phyloP scores from a whole-genome alignment of 2,797 vertebrate genomes.

The Capromys pilorides region DNA sequence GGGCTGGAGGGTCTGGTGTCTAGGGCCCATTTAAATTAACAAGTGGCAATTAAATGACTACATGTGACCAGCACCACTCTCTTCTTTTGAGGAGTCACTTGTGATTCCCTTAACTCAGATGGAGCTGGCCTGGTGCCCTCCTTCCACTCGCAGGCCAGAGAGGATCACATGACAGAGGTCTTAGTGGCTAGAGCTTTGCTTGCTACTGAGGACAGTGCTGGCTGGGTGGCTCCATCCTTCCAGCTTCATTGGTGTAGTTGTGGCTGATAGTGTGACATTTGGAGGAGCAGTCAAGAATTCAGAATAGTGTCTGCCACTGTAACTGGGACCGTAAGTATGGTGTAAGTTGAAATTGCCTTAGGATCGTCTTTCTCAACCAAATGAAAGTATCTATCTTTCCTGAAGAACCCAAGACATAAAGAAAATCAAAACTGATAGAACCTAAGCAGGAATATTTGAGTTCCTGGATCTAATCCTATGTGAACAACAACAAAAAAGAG shows the following conservation, averaged over 20 bases:
- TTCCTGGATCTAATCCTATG: neutral
- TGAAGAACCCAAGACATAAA: neutral
- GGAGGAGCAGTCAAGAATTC: neutral
- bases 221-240: neutral
- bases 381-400: neutral
- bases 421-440: neutral
- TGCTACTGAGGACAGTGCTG: neutral
- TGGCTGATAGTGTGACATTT: neutral
- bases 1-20: neutral
- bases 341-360: neutral
- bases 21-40: neutral
- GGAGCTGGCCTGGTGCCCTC: neutral
- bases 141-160: neutral
- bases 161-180: neutral
- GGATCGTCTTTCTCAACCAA: neutral
- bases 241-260: neutral
- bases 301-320: neutral
- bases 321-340: neutral
- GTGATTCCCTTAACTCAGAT: neutral
- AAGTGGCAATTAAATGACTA: neutral
- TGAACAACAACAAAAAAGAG: neutral
- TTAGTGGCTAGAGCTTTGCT: neutral
- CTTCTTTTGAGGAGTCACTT: neutral
- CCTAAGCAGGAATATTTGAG: neutral
- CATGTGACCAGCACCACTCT: neutral